Conservation (phyloP, 1,140 invertebrate genomes). For the Conus betulinus region DNA sequence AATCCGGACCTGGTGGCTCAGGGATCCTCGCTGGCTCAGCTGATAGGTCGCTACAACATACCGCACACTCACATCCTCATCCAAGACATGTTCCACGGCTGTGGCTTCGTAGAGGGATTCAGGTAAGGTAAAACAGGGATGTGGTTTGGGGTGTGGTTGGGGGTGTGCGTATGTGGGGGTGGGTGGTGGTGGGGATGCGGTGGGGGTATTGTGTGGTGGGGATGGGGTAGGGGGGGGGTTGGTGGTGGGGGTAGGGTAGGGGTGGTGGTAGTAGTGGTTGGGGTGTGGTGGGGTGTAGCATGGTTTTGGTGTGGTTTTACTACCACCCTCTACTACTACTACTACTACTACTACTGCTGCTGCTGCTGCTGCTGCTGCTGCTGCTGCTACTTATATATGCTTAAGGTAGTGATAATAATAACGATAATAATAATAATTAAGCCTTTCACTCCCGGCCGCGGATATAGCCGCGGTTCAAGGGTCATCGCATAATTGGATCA, state of each 20-base stretch:
- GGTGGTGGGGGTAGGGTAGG: not conserved
- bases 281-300: not conserved
- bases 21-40: conserved; percentile 42
- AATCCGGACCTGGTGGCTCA: conserved; percentile 40
- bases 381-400: too few species aligned
- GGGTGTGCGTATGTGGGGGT: not conserved
- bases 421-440: too few species aligned
- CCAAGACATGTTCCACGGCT: conserved; percentile 36
- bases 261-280: not conserved
- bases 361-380: too few species aligned
- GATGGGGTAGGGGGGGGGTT: conserved; percentile 24
- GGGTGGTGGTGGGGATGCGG: not conserved
- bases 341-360: too few species aligned
- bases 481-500: too few species aligned
- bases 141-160: not conserved
- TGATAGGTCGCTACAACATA: conserved; percentile 53
- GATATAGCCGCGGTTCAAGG: too few species aligned
- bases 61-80: conserved; percentile 46
- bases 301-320: too few species aligned
- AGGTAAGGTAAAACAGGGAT: not conserved
- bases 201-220: conserved; percentile 11
- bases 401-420: too few species aligned
- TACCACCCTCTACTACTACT: too few species aligned
- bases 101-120: conserved; percentile 51
- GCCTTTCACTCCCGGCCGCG: too few species aligned